Base-by-base conservation (phyloP, 1,140 invertebrate genomes). In the Meloidogyne hapla region DNA sequence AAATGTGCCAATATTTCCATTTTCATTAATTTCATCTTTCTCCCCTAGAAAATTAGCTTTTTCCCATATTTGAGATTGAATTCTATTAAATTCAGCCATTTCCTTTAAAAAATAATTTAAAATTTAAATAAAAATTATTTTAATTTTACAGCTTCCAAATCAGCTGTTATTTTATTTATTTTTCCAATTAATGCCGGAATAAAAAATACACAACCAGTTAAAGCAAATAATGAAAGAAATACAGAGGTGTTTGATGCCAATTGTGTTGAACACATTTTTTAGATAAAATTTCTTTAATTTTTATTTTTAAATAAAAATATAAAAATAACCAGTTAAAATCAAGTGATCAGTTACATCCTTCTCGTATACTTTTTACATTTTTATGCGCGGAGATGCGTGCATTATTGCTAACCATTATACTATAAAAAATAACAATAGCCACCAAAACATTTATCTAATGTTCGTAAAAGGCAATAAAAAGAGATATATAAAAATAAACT, bases 141-240 rank as follows among this genome's bases (percentile, higher is more conserved):
- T 10, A 18, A 42, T 64, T 40, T 75, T 26, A 75, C 74, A 23
- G 70, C 33, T 40, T 76, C 67, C 61, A 76, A 69, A 10, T 70
- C 75, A 23, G 62, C 25, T 25, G 75, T 76, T 12, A 76, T 76
- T 18, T 64, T 48, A 74, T 42, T 74, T 18, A 76, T 76, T 42
- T 76, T 76, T 18, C 28, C 56, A 9, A 76, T 64, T 28, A 76
- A 45, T 21, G 68, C 42, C 15, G 75, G 75, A 64, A 76, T 71
- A 64, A 76, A 76, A 26, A 75, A 45, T 23, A 10, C 65, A 71
- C 75, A 76, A 28, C 65, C 69, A 5, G 40, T 25, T 21, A 76
- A 25, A 8, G 75, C 62, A 9, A 23, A 15, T 18, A 76, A 5
- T 45, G 64, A 69, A 13, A 76, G 28, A 8, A 76, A 45, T n/a